These are phyloP conservation scores for Pseudomugil gertrudae DNA, from an alignment of 2,797 vertebrate genomes.

Conservation along the genomic window DNA sequence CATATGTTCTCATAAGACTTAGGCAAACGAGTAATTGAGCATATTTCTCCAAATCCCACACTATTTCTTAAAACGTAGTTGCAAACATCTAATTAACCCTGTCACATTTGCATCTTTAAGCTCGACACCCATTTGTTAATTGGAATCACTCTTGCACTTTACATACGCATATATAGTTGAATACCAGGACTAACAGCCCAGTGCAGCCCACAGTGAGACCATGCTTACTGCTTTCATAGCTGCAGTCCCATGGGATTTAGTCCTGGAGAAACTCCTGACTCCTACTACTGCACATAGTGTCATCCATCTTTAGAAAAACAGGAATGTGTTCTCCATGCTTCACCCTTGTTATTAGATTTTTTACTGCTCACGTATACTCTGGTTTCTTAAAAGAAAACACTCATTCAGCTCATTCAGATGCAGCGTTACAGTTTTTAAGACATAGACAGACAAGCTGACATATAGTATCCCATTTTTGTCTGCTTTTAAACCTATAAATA, in stretches of 20 bases:
- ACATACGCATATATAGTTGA: constrained; percentile 43
- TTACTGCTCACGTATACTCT: constrained; percentile 12
- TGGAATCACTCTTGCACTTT: constrained; percentile 19
- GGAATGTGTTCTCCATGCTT: constrained; percentile 35
- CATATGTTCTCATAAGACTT: not conserved
- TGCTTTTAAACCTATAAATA: constrained; percentile 33
- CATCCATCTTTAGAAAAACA: constrained; percentile 66
- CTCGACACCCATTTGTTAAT: constrained; percentile 27
- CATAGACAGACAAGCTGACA: constrained; percentile 20
- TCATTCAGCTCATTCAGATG: constrained; percentile 11
- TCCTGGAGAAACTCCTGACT: constrained; percentile 45
- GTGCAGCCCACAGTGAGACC: constrained; percentile 57
- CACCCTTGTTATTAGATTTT: constrained; percentile 38
- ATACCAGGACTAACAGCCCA: constrained; percentile 38
- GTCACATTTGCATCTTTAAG: constrained; percentile 10
- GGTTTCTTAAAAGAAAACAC: constrained; percentile 23
- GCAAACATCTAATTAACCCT: constrained; percentile 12
- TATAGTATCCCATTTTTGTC: constrained; percentile 1
- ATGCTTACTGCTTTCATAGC: constrained; percentile 45
- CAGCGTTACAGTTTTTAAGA: constrained; percentile 16
- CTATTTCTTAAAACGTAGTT: constrained; percentile 10
- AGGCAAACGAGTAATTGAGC: not conserved
- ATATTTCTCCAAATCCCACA: constrained; percentile 12
- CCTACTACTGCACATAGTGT: constrained; percentile 28
- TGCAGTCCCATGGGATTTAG: constrained; percentile 43